Percentiles rank a stretch among this genome's conserved stretches.
Evolutionary conservation across 1,140 invertebrate genomes (phyloP).

Genomic region (Drosophila kanapiae): DNA sequence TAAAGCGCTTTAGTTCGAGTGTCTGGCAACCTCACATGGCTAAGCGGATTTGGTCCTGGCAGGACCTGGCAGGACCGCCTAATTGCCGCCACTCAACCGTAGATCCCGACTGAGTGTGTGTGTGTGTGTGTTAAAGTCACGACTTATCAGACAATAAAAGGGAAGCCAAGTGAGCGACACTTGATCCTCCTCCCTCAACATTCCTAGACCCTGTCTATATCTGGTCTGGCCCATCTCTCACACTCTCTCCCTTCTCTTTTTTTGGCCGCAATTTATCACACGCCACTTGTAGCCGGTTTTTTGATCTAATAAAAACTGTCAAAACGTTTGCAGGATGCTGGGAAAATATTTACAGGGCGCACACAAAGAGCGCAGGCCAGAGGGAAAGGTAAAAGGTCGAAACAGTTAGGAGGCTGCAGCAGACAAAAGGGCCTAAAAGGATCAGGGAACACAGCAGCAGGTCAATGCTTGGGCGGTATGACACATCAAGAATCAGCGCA

Average conservation of each 20-base stretch:
- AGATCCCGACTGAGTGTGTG: not conserved
- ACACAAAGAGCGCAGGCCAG: slow-evolving; percentile 20
- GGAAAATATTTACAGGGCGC: slow-evolving; percentile 78
- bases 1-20: not conserved
- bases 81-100: slow-evolving; percentile 25
- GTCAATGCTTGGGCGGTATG: slow-evolving; percentile 71
- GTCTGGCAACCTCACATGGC: not conserved
- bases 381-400: slow-evolving; percentile 9
- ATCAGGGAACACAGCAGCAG: slow-evolving; percentile 61
- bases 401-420: slow-evolving; percentile 55
- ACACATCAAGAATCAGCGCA: slow-evolving; percentile 64
- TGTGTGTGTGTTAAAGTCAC: slow-evolving; percentile 57
- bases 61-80: not conserved
- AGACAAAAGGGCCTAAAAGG: slow-evolving; percentile 55
- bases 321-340: slow-evolving; percentile 81
- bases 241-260: slow-evolving; percentile 12
- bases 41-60: slow-evolving; percentile 17
- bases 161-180: slow-evolving; percentile 55
- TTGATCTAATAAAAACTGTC: slow-evolving; percentile 82
- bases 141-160: slow-evolving; percentile 44
- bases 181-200: slow-evolving; percentile 42
- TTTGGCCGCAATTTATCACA: slow-evolving; percentile 81
- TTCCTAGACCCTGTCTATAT: slow-evolving; percentile 15
- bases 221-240: slow-evolving; percentile 40
- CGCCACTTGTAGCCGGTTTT: slow-evolving; percentile 73